Base-by-base conservation (phyloP, 1,140 invertebrate species). In the Drosophila pachea region DNA sequence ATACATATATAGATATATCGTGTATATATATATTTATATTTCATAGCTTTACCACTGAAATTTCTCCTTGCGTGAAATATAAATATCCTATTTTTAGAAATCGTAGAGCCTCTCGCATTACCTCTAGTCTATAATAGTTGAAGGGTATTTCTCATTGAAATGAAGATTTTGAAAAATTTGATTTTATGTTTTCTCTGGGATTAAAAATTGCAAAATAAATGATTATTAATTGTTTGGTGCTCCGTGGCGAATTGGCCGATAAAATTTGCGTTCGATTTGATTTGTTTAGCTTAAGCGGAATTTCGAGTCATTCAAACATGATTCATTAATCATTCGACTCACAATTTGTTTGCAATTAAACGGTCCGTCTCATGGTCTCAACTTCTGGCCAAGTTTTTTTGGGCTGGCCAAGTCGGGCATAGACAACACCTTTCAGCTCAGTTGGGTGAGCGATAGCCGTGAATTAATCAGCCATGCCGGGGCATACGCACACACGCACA, bases 311-410 rank as follows among this genome's bases (percentile, higher is more conserved):
- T 5, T 7, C 32, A 31, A 38, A 38, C 14, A 49, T 53, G 52
- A 68, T 53, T 66, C 31, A 68, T 69, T 65, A 45, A 69, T 64
- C 32, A 69, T 50, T 68, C 36, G 38, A 42, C 29, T 49, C 48
- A 49, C 16, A 45, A 64, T 69, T 40, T 49, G 32, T 69, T 56
- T 49, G 52, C 38, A 49, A 49, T 22, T 43, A 48, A 16, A 8
- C 3, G 54, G 22, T 7, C 54, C 16, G 16, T 59, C 33, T 59
- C 47, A 59, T 47, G 42, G 31, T 5, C 54, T 54, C 8, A 36
- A 6, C 22, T 36, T 40, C n/a, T 16, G 36, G 53, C 9, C 16
- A 54, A 16, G 32, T n/a, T 29, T 43, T 8, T 6, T 14, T 12
- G n/a, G 29, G 14, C 16, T 5, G n/a, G 32, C 7, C 22, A 14